These are phyloP conservation scores for Sebastes hubbsi DNA, from an alignment of 2,797 vertebrate species.

Conservation along the genomic window DNA sequence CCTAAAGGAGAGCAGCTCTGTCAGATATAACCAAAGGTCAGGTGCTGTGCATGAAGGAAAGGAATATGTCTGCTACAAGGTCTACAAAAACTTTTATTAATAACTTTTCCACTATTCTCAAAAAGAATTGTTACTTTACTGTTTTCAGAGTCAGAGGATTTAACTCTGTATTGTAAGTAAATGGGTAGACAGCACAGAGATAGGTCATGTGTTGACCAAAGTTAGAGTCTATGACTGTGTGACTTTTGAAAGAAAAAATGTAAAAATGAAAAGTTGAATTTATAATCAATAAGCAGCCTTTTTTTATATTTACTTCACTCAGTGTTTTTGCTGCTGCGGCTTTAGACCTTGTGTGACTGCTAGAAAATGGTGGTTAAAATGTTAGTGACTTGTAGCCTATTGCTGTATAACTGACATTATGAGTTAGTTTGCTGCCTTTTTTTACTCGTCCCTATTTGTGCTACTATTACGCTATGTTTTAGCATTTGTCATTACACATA, in stretches of 20 bases:
- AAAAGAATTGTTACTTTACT: background rate
- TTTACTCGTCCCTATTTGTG: background rate
- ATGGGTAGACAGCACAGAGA: background rate
- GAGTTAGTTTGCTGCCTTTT: no score
- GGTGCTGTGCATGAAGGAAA: no score
- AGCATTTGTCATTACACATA: background rate
- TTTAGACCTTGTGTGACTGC: background rate
- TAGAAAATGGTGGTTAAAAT: background rate
- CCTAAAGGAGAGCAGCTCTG: background rate
- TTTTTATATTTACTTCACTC: background rate
- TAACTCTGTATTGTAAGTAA: background rate
- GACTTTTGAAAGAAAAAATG: background rate
- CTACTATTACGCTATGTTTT: background rate
- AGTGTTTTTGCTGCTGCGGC: background rate
- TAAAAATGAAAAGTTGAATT: background rate
- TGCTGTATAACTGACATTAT: background rate
- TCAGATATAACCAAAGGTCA: conserved; percentile 41
- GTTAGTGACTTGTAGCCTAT: background rate
- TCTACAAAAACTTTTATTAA: background rate
- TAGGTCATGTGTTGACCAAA: background rate
- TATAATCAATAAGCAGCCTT: background rate
- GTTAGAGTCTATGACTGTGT: background rate
- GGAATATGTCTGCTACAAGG: background rate
- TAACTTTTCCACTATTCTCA: background rate
- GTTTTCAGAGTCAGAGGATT: background rate